Evolutionary conservation across 2,113 vertebrate species (phyloP).

Genomic region (Ibidorhyncha struthersii): DNA sequence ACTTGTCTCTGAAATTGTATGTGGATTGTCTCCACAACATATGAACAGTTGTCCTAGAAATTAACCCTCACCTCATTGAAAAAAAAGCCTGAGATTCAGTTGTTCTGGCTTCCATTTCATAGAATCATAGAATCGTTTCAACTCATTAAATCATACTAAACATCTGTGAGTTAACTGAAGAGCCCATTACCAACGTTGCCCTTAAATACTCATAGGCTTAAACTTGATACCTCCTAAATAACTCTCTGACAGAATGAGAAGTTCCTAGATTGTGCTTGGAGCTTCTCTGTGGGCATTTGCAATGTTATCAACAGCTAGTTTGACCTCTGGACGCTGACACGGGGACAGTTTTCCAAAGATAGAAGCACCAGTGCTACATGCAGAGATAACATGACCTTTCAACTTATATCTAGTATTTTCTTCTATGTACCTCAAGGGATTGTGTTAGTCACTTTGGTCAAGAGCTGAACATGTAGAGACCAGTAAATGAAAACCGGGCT

Average conservation of each 20-base stretch:
- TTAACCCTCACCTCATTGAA: neutral
- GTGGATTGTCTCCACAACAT: accelerated
- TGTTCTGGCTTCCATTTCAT: neutral
- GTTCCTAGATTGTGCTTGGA: neutral
- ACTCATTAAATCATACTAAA: neutral
- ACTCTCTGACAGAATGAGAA: neutral
- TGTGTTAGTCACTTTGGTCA: neutral
- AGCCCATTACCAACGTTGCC: neutral
- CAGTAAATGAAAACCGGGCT: neutral
- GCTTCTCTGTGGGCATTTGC: neutral
- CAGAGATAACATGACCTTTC: neutral
- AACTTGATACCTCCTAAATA: neutral
- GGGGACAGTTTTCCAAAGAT: neutral
- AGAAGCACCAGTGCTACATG: neutral
- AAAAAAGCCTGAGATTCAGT: neutral
- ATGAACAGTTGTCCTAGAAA: neutral
- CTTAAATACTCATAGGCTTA: neutral
- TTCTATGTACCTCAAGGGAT: neutral
- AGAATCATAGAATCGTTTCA: neutral
- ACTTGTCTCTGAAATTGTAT: neutral
- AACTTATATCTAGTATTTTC: neutral
- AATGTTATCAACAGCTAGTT: neutral
- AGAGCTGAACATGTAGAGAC: neutral
- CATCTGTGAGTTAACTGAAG: neutral
- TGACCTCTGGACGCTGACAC: neutral